Evolutionary conservation across 2,888 invertebrate species (phyloP), one percentile per base, ranked within the genome.

Genomic region (Sturmia bella): DNA sequence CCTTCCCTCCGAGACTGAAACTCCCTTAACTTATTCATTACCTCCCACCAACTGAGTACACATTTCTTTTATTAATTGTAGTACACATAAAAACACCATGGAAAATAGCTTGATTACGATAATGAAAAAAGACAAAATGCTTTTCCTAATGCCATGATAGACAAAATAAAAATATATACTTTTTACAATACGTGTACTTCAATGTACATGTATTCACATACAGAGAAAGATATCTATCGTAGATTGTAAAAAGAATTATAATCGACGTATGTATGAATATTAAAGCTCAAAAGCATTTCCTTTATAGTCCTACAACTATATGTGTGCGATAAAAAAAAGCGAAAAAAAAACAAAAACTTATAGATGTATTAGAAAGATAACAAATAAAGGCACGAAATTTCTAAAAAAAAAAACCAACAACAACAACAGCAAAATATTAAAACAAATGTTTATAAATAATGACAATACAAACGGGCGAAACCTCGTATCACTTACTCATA

Each of bases 61-160:
- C n/a, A 59, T 64, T 37, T 54, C 50, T 68, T 32, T 74, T 63
- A 74, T 74, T 80, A 74, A 68, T 48, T 68, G 68, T 48, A 61
- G 15, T 56, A 69, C 13, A 43, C 61, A 80, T 32, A 68, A 63
- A 66, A 43, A 17, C 56, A 19, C 32, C 27, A 27, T 74, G 68
- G 83, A 84, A 80, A 81, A 70, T 83, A 83, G 87, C 87, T 87
- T 87, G 89, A 87, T 89, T 88, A 89, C 86, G 89, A 85, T 85
- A 80, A 39, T 19, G 48, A 39, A 57, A 64, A 73, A 78, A 61
- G 11, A 15, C 73, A 57, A 50, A 9, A 50, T 41, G 57, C 27
- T n/a, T 74, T 61, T 27, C 54, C 52, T 74, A 64, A 50, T 64
- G 54, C 70, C 59, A 70, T 75, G 54, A 70, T 70, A 70, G 57